Conservation (phyloP, 2,888 invertebrate genomes). For the Chrysomela aeneicollis region DNA sequence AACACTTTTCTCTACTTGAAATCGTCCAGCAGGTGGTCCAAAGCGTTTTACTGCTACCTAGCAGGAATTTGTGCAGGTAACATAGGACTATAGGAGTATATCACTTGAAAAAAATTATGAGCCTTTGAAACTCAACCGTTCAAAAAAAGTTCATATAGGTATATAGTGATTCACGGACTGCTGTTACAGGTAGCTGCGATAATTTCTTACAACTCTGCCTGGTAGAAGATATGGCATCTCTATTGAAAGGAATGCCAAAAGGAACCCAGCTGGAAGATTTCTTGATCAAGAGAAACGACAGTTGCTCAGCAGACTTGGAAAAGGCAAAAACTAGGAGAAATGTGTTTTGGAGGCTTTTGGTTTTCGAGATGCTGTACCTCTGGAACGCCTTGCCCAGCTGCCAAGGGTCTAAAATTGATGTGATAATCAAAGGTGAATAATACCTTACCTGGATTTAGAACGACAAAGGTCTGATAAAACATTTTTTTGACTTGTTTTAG, state of each 20-base stretch:
- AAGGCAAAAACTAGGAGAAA: slow-evolving; percentile 43
- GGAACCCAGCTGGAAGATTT: slow-evolving; percentile 56
- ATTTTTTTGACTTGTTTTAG: slow-evolving; percentile 46
- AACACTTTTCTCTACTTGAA: slow-evolving; percentile 65
- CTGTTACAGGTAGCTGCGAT: slow-evolving; percentile 41
- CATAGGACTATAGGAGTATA: too few species aligned
- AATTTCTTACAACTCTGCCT: slow-evolving; percentile 39
- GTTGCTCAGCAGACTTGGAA: slow-evolving; percentile 51
- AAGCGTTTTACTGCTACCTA: slow-evolving; percentile 71
- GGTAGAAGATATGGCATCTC: slow-evolving; percentile 48
- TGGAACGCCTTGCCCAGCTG: slow-evolving; percentile 74
- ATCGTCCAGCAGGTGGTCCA: slow-evolving; percentile 71
- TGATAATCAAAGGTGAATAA: slow-evolving; percentile 9
- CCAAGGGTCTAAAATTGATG: slow-evolving; percentile 43
- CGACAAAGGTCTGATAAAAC: not conserved
- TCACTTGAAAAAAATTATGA: too few species aligned
- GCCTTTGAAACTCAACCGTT: too few species aligned
- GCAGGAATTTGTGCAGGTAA: slow-evolving; percentile 61
- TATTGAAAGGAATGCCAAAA: slow-evolving; percentile 44
- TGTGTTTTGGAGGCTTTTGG: slow-evolving; percentile 66
- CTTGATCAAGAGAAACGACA: slow-evolving; percentile 50
- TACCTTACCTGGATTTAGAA: not conserved
- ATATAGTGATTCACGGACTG: too few species aligned
- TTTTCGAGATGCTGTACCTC: slow-evolving; percentile 72
- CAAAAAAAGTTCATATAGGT: too few species aligned